These are phyloP conservation scores for Nemapogon koenigi DNA, from an alignment of 2,888 invertebrate genomes.

Conservation along the genomic window DNA sequence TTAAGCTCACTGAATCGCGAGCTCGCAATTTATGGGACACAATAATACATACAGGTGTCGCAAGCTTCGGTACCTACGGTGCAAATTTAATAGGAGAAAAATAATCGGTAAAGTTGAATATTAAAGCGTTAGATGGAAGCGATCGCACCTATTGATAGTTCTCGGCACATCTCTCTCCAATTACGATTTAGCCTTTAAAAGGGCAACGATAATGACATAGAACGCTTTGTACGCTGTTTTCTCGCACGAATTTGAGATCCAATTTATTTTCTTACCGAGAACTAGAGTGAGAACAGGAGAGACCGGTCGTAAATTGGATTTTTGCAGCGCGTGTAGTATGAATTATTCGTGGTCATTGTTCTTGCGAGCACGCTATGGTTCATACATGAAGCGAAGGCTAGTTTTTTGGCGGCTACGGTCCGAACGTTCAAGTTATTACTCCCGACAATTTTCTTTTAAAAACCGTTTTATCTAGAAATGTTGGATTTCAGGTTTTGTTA, in stretches of 20 bases:
- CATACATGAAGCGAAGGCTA: slow-evolving; percentile 64
- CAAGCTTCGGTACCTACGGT: slow-evolving; percentile 36
- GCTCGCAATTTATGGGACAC: slow-evolving; percentile 53
- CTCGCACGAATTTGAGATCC: slow-evolving; percentile 55
- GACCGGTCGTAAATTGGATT: slow-evolving; percentile 52
- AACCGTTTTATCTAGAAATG: no score
- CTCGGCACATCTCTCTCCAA: slow-evolving; percentile 38
- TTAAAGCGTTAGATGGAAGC: slow-evolving; percentile 46
- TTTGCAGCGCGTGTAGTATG: slow-evolving; percentile 62
- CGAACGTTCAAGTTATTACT: slow-evolving; percentile 1
- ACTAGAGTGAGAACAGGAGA: slow-evolving; percentile 45
- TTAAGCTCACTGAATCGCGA: slow-evolving; percentile 30
- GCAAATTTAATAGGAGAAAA: slow-evolving; percentile 45
- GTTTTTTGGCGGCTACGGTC: slow-evolving; percentile 38
- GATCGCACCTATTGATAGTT: slow-evolving; percentile 42
- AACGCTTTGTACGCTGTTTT: slow-evolving; percentile 35
- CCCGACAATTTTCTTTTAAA: not conserved
- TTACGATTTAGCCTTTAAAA: slow-evolving; percentile 52
- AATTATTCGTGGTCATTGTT: slow-evolving; percentile 62
- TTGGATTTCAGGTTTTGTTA: no score
- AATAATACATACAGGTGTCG: slow-evolving; percentile 63
- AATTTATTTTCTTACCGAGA: slow-evolving; percentile 58
- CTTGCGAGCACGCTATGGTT: slow-evolving; percentile 58
- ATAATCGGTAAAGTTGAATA: slow-evolving; percentile 36
- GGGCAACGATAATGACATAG: slow-evolving; percentile 57